Evolutionary conservation across 1,140 invertebrate genomes (phyloP).

Genomic region (Lutraria rhynchaena): DNA sequence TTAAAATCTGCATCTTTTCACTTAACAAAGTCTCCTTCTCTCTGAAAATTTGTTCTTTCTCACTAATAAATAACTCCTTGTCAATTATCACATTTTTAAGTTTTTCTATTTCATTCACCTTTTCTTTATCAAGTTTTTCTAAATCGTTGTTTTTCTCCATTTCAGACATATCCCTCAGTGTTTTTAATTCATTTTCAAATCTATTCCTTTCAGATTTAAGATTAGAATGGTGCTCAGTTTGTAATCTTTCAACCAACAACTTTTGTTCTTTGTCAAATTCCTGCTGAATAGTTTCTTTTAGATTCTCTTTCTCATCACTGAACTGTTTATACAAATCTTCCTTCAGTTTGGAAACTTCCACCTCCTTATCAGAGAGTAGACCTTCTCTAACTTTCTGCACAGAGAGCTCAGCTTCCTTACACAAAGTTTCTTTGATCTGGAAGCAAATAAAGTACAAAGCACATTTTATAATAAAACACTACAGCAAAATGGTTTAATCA

Average conservation of each 20-base stretch:
- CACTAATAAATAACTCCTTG: conserved; percentile 42
- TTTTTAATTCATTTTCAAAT: conserved; percentile 44
- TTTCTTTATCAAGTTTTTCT: conserved; percentile 49
- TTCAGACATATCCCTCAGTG: conserved; percentile 36
- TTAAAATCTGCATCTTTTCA: conserved; percentile 10
- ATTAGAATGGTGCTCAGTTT: conserved; percentile 19
- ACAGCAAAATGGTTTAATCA: too few relatives aligned
- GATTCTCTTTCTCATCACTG: conserved; percentile 16
- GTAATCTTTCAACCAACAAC: conserved; percentile 13
- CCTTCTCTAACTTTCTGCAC: conserved; percentile 23
- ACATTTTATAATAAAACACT: too few relatives aligned
- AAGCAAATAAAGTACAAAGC: too few relatives aligned
- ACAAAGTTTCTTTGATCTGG: conserved; percentile 39
- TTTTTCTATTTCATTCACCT: conserved; percentile 50
- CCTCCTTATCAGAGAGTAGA: conserved; percentile 9
- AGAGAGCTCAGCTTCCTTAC: conserved; percentile 22
- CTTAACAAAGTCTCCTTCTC: conserved; percentile 38
- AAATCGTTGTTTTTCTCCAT: conserved; percentile 51
- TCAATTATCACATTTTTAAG: conserved; percentile 48
- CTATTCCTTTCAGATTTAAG: conserved; percentile 12
- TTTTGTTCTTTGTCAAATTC: conserved; percentile 14
- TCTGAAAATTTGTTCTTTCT: conserved; percentile 17
- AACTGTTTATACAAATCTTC: conserved; percentile 21
- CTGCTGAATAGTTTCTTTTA: background rate
- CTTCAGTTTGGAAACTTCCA: conserved; percentile 16